Evolutionary conservation across 2,888 invertebrate genomes (phyloP), one percentile per base, ranked within the genome.

Genomic region (Oscheius sp.): DNA sequence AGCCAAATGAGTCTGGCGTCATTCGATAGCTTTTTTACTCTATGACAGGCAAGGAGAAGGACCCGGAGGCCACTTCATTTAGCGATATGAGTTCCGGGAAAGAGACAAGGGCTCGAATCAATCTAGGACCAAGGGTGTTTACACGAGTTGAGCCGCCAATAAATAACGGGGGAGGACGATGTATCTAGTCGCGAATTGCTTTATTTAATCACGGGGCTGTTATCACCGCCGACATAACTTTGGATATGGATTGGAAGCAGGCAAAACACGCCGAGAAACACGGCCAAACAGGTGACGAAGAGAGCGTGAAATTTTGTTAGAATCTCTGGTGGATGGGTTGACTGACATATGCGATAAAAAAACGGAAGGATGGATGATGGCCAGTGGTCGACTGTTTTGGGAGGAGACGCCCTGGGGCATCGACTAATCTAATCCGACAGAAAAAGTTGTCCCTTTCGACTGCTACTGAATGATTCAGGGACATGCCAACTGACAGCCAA

Each of bases 401-500:
- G 8, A 36, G 36, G 36, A 36, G 14, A 28, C 32, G 26, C 26
- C 51, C 30, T 20, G n/a, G 28, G 51, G 51, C 51, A 51, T n/a
- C 8, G 51, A 12, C 54, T 32, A 54, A 54, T 54, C 54, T 12
- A 32, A 54, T 54, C 32, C 32, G 32, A 32, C 22, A 14, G 33
- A 24, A 24, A 54, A 20, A 26, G 30, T 14, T n/a, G 14, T n/a
- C 45, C 14, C 54, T n/a, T 17, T 22, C 54, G 47, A 47, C 20
- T 47, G 22, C 22, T 20, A 24, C n/a, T 54, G 17, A 54, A 54
- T 32, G n/a, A 33, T 54, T 54, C 36, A 54, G 2, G 20, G 54
- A n/a, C 50, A 50, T 50, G 50, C 50, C 50, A 50, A 54, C 17
- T 30, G 51, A 51, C 51, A 5, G 47, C 47, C 47, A 22, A 47